Conservation (phyloP, 2,797 vertebrate genomes). For the Cuculus canorus region DNA sequence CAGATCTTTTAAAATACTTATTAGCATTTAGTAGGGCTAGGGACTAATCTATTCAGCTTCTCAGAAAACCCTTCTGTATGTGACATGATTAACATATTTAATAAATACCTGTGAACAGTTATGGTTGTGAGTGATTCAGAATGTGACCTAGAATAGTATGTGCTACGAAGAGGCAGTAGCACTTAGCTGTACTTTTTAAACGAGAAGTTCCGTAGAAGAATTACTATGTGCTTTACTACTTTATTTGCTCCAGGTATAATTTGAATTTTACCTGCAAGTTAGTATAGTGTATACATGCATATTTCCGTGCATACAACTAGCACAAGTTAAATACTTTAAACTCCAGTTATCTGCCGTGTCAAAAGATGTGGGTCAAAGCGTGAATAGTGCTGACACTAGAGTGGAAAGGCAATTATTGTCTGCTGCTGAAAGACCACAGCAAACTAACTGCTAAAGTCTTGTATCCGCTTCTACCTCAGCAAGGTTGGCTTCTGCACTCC, state of each 20-base stretch:
- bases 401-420: accelerated
- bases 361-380: background rate
- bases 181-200: background rate
- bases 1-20: background rate
- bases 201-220: background rate
- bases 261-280: background rate
- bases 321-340: background rate
- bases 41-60: background rate
- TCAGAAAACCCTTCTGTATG: background rate
- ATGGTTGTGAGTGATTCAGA: background rate
- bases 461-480: background rate
- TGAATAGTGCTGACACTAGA: background rate
- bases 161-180: background rate
- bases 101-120: background rate
- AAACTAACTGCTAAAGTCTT: background rate
- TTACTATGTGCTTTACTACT: background rate
- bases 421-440: background rate
- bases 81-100: background rate
- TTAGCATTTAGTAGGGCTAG: background rate
- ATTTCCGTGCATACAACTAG: background rate
- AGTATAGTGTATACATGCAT: background rate
- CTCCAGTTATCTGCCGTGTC: background rate
- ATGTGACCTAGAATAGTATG: background rate
- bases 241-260: background rate
- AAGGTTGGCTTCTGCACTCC: background rate